Base-by-base conservation (phyloP, 2,113 vertebrate species). In the Hiodon tergisus region DNA sequence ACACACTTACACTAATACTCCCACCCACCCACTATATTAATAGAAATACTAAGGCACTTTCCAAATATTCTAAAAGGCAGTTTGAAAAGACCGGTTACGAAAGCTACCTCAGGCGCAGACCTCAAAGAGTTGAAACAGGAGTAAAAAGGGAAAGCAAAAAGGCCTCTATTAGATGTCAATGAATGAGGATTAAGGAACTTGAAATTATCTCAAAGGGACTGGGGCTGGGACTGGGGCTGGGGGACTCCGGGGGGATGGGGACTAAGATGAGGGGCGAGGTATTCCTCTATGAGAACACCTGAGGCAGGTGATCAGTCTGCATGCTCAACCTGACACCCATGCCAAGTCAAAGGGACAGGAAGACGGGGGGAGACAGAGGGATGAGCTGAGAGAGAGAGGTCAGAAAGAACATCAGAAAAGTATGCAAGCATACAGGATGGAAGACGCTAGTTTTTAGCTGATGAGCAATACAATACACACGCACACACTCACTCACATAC, bases 131-230 rank as follows among this genome's bases (percentile, higher is more conserved):
- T 92, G 88, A 88, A 92, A 90, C 59, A 11, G 90, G 86, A 89
- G 88, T 87, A 85, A 90, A 91, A 90, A 88, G 52, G 87, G 89
- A 91, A 90, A 91, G 90, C 89, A 91, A 91, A 93, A 88, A 92
- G 88, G 91, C 90, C 92, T 93, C 93, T 93, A 94, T 92, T 92
- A 92, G 91, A 93, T 93, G 92, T 93, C 92, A 93, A 91, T 91
- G 92, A 93, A 90, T 94, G 88, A 81, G 91, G 93, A 94, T 94
- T 93, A 93, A 91, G 89, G 92, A 88, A 92, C 92, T 92, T 93
- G 92, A 92, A 93, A 93, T 93, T 92, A 92, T 93, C 92, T 93
- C 91, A 92, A 92, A 93, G 92, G 93, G 90, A 85, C 85, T 87
- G 92, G 90, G 91, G 92, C 93, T 92, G 90, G 87, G 78, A 90